Evolutionary conservation across 2,113 vertebrate genomes (phyloP).

Genomic region (Agapornis roseicollis): DNA sequence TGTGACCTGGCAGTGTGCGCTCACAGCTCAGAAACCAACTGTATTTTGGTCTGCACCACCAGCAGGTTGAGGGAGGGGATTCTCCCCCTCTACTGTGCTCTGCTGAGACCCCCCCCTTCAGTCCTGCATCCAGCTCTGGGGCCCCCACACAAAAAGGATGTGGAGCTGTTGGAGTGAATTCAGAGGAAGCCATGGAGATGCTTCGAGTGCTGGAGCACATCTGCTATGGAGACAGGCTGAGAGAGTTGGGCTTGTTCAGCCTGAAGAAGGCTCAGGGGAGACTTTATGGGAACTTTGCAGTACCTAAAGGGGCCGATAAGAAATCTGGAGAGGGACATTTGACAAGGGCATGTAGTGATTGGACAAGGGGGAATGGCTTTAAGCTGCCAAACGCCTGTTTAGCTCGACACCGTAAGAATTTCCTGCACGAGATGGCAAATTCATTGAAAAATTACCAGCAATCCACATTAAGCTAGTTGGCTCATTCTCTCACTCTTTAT

Average conservation of each 20-base stretch:
- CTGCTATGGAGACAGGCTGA: not conserved
- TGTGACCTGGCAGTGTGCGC: not conserved
- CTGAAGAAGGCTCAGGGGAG: not conserved
- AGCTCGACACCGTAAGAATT: not conserved
- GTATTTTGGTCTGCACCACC: not conserved
- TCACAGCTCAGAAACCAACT: not conserved
- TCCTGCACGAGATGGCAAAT: not conserved
- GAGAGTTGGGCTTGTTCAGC: not conserved
- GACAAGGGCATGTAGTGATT: not conserved
- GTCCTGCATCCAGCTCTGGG: not conserved
- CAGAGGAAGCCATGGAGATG: not conserved
- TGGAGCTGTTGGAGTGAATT: not conserved
- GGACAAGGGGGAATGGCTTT: not conserved
- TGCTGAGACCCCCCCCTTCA: not conserved
- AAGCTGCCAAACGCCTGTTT: not conserved
- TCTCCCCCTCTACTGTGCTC: not conserved
- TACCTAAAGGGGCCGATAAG: not conserved
- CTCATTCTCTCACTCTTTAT: not conserved
- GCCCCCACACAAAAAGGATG: not conserved
- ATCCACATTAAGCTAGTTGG: not conserved
- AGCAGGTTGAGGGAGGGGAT: not conserved
- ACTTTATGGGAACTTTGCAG: not conserved
- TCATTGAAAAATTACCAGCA: not conserved
- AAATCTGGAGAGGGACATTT: not conserved
- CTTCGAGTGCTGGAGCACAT: not conserved